phyloP scores from a whole-genome alignment of 2,113 vertebrate genomes.

The Zosterops hypoxanthus region DNA sequence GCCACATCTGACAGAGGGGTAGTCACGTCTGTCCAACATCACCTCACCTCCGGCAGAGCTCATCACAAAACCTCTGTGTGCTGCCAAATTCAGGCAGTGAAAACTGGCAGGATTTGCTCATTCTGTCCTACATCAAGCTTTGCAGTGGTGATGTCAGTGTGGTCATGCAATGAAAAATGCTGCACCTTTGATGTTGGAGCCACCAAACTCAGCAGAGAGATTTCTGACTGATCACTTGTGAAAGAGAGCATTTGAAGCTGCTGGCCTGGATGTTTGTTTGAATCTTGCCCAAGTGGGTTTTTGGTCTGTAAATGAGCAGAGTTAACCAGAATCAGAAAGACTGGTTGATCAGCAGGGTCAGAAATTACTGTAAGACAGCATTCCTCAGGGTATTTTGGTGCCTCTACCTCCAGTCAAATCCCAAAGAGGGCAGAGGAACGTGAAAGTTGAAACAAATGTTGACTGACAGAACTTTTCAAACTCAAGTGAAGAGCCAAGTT shows the following conservation, averaged over 20 bases:
- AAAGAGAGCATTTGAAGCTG: not conserved
- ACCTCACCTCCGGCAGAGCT: not conserved
- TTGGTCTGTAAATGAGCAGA: not conserved
- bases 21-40: not conserved
- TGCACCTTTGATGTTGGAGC: not conserved
- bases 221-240: not conserved
- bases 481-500: not conserved
- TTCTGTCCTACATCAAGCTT: not conserved
- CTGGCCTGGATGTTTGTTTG: not conserved
- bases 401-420: not conserved
- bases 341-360: not conserved
- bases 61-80: not conserved
- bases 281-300: not conserved
- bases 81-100: not conserved
- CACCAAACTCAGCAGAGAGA: not conserved
- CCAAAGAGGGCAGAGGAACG: not conserved
- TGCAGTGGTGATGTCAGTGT: not conserved
- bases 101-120: not conserved
- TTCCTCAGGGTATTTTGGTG: not conserved
- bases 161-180: not conserved
- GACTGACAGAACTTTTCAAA: not conserved
- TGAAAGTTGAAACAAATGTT: not conserved
- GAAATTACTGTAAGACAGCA: slow-evolving; percentile 13
- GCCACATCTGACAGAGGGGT: not conserved
- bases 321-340: slow-evolving; percentile 6